Evolutionary conservation across 2,888 invertebrate species (phyloP).

Genomic region (Cylindroiulus punctatus): DNA sequence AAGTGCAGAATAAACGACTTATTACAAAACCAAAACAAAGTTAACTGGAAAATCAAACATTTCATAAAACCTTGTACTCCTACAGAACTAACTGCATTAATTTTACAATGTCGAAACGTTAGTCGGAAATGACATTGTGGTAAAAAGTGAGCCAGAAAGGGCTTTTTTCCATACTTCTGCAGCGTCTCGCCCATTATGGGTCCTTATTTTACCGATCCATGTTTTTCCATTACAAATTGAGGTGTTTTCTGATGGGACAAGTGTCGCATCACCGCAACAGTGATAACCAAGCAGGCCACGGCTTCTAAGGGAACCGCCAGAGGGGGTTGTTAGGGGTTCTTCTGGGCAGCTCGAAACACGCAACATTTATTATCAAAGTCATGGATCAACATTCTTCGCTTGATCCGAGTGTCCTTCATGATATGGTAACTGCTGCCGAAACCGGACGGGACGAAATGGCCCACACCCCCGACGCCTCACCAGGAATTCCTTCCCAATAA

Average conservation of each 20-base stretch:
- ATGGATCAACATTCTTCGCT: slow-evolving; percentile 2
- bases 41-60: too few relatives aligned
- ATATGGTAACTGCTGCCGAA: not conserved
- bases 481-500: not conserved
- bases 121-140: too few relatives aligned
- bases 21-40: too few relatives aligned
- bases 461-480: slow-evolving; percentile 11
- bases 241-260: not conserved
- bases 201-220: not conserved
- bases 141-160: too few relatives aligned
- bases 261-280: not conserved
- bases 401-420: not conserved
- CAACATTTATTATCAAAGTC: slow-evolving; percentile 21
- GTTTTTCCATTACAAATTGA: not conserved
- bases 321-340: slow-evolving; percentile 27
- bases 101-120: too few relatives aligned
- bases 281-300: not conserved
- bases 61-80: too few relatives aligned
- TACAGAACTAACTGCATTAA: too few relatives aligned
- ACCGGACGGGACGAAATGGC: not conserved
- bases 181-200: too few relatives aligned
- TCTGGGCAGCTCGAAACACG: not conserved
- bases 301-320: not conserved
- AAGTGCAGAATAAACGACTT: too few relatives aligned
- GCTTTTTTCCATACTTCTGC: too few relatives aligned